Percentiles rank a stretch among this genome's conserved stretches.
Evolutionary conservation across 2,797 vertebrate species (phyloP).

Genomic region (Prionace glauca): DNA sequence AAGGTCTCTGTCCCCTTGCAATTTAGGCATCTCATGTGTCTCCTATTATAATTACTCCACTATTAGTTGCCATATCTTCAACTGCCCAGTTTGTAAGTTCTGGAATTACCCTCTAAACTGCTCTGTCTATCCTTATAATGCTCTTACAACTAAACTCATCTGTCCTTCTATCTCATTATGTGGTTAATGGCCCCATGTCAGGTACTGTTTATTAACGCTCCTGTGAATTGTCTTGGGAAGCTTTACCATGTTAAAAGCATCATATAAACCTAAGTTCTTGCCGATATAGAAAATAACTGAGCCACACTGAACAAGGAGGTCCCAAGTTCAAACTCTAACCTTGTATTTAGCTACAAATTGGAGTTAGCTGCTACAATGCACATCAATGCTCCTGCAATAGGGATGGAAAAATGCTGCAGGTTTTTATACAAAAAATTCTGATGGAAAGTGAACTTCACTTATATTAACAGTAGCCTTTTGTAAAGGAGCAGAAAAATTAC

Average conservation of each 20-base stretch:
- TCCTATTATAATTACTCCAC: background rate
- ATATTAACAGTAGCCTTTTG: background rate
- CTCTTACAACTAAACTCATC: background rate
- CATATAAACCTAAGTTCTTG: background rate
- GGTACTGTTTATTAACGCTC: no score
- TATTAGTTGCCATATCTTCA: background rate
- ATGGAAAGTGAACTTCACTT: background rate
- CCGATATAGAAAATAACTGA: background rate
- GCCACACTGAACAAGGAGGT: background rate
- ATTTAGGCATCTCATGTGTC: background rate
- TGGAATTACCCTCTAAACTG: background rate
- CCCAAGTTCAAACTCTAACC: background rate
- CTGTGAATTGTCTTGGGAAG: no score
- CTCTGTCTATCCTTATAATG: background rate
- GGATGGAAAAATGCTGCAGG: background rate
- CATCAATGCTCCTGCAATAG: background rate
- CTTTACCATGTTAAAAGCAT: no score
- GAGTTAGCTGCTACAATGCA: background rate
- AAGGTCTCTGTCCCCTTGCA: background rate
- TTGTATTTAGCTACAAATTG: background rate
- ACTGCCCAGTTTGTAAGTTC: background rate
- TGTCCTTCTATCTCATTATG: background rate
- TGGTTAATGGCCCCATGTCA: background rate
- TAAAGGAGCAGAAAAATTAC: background rate
- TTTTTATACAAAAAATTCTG: background rate